phyloP scores from a whole-genome alignment of 2,113 vertebrate genomes.

The Bombycilla garrulus region DNA sequence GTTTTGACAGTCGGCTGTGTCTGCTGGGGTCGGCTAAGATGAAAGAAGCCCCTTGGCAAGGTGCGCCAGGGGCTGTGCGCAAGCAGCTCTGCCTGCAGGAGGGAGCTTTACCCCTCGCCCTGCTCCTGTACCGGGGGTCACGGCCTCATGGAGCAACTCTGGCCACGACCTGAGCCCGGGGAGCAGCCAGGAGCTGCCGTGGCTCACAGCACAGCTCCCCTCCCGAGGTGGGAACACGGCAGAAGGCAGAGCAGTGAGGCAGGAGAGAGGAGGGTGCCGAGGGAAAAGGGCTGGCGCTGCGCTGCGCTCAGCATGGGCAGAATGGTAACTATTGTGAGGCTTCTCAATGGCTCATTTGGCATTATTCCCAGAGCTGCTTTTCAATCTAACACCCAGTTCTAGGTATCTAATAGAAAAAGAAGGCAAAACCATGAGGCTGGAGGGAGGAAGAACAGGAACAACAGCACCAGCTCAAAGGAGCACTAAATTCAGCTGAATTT shows the following conservation, averaged over 20 bases:
- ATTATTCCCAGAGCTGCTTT: not conserved
- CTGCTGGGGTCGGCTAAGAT: not conserved
- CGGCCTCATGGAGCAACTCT: not conserved
- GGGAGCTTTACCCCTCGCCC: not conserved
- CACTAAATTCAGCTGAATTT: not conserved
- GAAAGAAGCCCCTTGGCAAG: not conserved
- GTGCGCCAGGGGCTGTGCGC: not conserved
- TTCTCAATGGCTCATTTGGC: not conserved
- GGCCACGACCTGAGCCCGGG: not conserved
- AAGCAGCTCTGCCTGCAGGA: not conserved
- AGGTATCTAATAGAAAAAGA: not conserved
- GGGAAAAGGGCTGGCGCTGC: not conserved
- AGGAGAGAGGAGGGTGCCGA: not conserved
- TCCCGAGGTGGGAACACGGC: not conserved
- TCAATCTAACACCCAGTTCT: not conserved
- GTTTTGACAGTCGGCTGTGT: not conserved
- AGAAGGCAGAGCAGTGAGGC: not conserved
- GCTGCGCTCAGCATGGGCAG: not conserved
- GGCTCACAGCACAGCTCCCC: not conserved
- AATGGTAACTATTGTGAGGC: not conserved
- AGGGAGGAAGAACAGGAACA: not conserved
- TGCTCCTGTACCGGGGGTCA: not conserved
- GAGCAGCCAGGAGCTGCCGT: not conserved
- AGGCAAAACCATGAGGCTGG: not conserved
- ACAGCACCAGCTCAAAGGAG: not conserved